Evolutionary conservation across 2,888 invertebrate species (phyloP), one percentile per base, ranked within the genome.

Genomic region (Muscina levida): DNA sequence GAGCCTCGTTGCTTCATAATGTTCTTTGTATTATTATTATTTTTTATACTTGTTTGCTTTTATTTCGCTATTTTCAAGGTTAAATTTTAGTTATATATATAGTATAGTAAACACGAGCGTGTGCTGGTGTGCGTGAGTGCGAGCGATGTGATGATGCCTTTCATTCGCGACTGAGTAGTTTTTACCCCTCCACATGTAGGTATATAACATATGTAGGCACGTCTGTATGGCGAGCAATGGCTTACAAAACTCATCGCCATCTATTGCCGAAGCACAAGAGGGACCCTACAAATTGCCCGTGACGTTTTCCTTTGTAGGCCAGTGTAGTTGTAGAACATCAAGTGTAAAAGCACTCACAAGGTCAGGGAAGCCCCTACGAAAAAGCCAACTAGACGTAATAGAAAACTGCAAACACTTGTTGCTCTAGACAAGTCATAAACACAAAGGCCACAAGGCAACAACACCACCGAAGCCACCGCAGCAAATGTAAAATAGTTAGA

Each of bases 31-130:
- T 5, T 31, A 31, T 31, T 31, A 31, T 31, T 31, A 31, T 8
- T 74, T 79, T 82, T 82, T 84, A 67, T 65, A 59, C 59, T 53
- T 62, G 44, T 79, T 73, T 71, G 70, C 42, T 77, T 74, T 82
- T 8, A 31, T 79, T 87, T 86, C 84, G 85, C 87, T 88, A 88
- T 87, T 88, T 86, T 88, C 87, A 87, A 87, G 86, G 86, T 86
- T 86, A 84, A 78, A 85, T 83, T 85, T 87, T 85, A 85, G 86
- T 87, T 86, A 70, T 70, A 31, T 70, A 31, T 24, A 72, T 37
- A 71, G 62, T 65, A 73, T 67, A 44, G 31, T 56, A 62, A 48
- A 59, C 13, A 57, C 22, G 24, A 46, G 71, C 26, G 17, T 59
- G 26, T 37, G 6, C 17, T 15, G 2, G 15, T 1, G 46, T 56